Conservation (phyloP, 2,797 vertebrate genomes). For the Fringilla coelebs region DNA sequence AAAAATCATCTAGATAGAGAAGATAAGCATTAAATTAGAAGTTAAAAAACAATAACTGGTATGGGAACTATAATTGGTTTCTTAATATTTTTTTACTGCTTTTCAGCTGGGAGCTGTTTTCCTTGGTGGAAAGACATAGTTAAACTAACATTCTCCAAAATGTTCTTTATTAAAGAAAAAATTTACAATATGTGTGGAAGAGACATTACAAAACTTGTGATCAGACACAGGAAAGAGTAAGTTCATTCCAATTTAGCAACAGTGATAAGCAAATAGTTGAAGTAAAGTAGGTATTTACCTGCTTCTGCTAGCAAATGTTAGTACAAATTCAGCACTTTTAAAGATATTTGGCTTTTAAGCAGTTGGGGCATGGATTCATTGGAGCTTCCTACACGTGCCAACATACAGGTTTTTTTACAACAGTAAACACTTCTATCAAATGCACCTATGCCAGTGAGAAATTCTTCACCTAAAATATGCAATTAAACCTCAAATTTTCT, state of each 20-base stretch:
- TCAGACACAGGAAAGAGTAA: not conserved
- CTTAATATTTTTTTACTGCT: not conserved
- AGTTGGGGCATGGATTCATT: not conserved
- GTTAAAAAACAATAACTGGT: not conserved
- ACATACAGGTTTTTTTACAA: not conserved
- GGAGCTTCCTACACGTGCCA: not conserved
- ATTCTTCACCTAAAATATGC: not conserved
- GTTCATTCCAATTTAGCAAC: not conserved
- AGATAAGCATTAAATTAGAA: slow-evolving; percentile 25
- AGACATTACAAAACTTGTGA: not conserved
- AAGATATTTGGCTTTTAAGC: not conserved
- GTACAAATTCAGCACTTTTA: not conserved
- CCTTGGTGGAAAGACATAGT: not conserved
- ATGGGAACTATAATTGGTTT: not conserved
- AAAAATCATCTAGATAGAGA: not conserved
- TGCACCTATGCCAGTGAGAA: not conserved
- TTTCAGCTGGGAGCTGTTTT: not conserved
- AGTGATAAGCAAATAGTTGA: not conserved
- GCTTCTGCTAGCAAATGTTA: not conserved
- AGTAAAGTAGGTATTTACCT: not conserved
- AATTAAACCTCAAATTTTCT: not conserved
- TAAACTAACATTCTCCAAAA: not conserved
- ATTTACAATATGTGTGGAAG: not conserved
- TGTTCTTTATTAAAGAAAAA: not conserved
- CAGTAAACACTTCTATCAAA: not conserved